These are phyloP conservation scores for Lepidocyrtinus sp. DNA, from an alignment of 2,888 invertebrate genomes.

Conservation along the genomic window DNA sequence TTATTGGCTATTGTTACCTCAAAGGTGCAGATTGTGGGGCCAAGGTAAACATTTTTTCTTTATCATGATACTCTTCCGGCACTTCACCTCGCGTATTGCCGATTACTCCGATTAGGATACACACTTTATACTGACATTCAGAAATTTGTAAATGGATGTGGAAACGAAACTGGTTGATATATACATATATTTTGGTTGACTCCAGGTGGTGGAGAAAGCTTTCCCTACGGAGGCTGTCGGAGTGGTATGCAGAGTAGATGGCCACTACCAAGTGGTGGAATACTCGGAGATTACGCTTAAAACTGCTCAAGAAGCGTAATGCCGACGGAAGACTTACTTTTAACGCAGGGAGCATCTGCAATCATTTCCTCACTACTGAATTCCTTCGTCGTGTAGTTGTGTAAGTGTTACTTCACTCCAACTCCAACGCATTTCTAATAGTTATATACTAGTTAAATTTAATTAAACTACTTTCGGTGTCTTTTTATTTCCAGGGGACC, in stretches of 20 bases:
- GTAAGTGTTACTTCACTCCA: slow-evolving; percentile 71
- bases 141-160: no score
- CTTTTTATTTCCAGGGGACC: slow-evolving; percentile 74
- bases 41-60: slow-evolving; percentile 79
- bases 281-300: slow-evolving; percentile 95
- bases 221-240: slow-evolving; percentile 95
- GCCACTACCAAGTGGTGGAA: slow-evolving; percentile 93
- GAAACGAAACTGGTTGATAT: no score
- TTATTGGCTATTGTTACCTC: slow-evolving; percentile 93
- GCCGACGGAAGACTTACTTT: slow-evolving; percentile 87
- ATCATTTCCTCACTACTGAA: slow-evolving; percentile 93
- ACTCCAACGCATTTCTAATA: background rate
- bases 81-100: no score
- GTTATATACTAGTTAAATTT: background rate
- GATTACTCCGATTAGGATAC: no score
- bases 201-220: slow-evolving; percentile 86
- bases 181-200: background rate
- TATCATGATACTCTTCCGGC: no score
- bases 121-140: no score
- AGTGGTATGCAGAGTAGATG: slow-evolving; percentile 94
- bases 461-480: background rate
- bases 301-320: slow-evolving; percentile 86
- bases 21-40: slow-evolving; percentile 95
- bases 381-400: slow-evolving; percentile 85
- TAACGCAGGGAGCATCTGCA: slow-evolving; percentile 97